Percentiles rank a stretch among this genome's conserved stretches.
Conservation (phyloP, 2,888 invertebrate genomes). For the Cabera pusaria region DNA sequence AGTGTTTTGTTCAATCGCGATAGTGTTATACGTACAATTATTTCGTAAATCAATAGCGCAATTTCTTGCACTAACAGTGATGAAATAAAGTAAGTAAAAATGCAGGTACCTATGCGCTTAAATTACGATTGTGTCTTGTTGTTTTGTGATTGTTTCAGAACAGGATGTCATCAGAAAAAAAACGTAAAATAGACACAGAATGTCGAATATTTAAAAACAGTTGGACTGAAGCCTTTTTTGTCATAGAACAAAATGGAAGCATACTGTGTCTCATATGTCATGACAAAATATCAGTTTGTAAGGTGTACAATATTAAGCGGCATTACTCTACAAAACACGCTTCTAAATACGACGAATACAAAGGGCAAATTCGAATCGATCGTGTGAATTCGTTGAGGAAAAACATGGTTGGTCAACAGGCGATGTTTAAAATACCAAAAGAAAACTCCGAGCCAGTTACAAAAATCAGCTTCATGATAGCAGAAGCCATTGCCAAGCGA, state of each 20-base stretch:
- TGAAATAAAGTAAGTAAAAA: too few species aligned
- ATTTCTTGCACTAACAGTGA: too few species aligned
- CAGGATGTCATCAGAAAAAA: not conserved
- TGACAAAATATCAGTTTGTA: slow-evolving; percentile 4
- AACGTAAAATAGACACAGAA: slow-evolving; percentile 1
- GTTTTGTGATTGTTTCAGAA: too few species aligned
- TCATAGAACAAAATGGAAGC: not conserved
- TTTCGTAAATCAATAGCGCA: too few species aligned
- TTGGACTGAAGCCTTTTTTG: slow-evolving; percentile 2
- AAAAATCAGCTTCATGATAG: not conserved
- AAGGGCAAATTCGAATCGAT: slow-evolving; percentile 4
- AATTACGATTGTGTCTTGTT: too few species aligned
- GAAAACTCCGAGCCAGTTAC: slow-evolving; percentile 1
- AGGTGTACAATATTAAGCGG: slow-evolving; percentile 7
- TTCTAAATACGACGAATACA: slow-evolving; percentile 5
- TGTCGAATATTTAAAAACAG: slow-evolving; percentile 1
- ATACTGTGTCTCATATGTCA: slow-evolving; percentile 3
- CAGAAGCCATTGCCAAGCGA: not conserved
- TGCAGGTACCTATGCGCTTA: too few species aligned
- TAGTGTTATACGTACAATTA: too few species aligned
- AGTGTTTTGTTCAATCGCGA: too few species aligned
- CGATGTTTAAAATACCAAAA: not conserved
- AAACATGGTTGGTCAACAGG: not conserved
- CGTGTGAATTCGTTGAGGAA: slow-evolving; percentile 1
- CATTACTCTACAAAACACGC: slow-evolving; percentile 8